Evolutionary conservation across 2,113 vertebrate species (phyloP), one percentile per base, ranked within the genome.

Genomic region (Toxotes jaculatrix): DNA sequence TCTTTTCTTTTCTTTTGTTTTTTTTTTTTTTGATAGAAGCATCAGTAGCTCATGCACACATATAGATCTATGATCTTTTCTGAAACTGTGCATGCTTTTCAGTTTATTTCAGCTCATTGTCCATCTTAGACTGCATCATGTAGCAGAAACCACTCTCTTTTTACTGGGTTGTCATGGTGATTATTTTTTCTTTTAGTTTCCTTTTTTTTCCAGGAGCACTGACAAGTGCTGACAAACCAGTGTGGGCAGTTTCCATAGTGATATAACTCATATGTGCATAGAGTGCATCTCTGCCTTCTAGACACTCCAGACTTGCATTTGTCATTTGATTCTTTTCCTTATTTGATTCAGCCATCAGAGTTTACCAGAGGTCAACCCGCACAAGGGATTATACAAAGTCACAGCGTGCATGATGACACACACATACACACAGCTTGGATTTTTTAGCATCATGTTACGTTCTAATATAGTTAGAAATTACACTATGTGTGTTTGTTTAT

Each of bases 171-270:
- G 86, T 88, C 89, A 89, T 91, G 83, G 83, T 82, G 82, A 88
- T 85, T 82, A 53, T 51, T 59, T 47, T 38, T 83, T 65, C 47
- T 42, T 73, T 55, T 57, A 51, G 4, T 84, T 69, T 64, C 21
- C 23, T 56, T 49, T 67, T 80, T 87, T 83, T 53, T 19, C 62
- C 40, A 10, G 85, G 78, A 86, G 27, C 27, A 27, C 64, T 57
- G 82, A 82, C 77, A 27, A 80, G 68, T 74, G 73, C 70, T 63
- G 80, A 82, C 71, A 85, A 87, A 89, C 65, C 13, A 8, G 27
- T 89, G 83, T 82, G 65, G 78, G 71, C 88, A 82, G 89, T 94
- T 93, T 89, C 91, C 88, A 89, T 91, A 78, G 91, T 56, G 82
- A 93, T 84, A 10, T 57, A 66, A 80, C 72, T 85, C 62, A 3